phyloP scores from a whole-genome alignment of 2,888 invertebrate species.

The Helicoverpa assulta region DNA sequence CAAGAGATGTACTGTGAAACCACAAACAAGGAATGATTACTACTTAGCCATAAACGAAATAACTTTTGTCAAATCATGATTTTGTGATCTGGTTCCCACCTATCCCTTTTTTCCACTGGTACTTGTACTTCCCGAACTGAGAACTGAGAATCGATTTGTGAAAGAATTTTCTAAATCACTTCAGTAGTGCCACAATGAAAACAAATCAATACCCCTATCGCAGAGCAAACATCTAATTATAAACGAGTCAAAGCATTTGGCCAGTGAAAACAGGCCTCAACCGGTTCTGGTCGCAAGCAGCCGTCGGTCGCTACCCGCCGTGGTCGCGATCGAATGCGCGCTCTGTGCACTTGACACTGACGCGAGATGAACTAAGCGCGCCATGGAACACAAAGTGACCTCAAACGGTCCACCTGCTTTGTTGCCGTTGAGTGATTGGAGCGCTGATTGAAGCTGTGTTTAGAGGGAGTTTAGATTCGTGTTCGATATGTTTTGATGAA shows the following conservation, averaged over 20 bases:
- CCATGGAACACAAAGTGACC: conserved; percentile 39
- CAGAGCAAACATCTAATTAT: conserved; percentile 25
- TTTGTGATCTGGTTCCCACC: no score
- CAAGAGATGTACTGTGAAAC: no score
- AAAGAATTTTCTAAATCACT: no score
- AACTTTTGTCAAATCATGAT: no score
- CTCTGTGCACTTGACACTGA: conserved; percentile 58
- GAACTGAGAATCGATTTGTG: no score
- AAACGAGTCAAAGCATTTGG: conserved; percentile 32
- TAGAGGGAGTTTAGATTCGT: neutral
- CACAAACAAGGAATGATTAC: no score
- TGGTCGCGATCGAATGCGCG: conserved; percentile 27
- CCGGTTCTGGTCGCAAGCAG: conserved; percentile 32
- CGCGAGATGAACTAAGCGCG: conserved; percentile 11
- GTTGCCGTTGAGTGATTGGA: conserved; percentile 25
- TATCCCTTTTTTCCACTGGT: no score
- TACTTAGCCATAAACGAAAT: no score
- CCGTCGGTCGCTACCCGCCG: neutral
- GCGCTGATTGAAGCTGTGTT: conserved; percentile 7
- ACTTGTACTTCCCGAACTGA: no score
- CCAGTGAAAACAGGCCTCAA: conserved; percentile 7
- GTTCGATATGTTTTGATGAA: neutral
- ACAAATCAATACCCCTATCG: neutral
- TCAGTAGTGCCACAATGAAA: neutral
- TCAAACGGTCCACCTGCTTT: conserved; percentile 24